These are phyloP conservation scores for Argynnis bischoffii DNA, from an alignment of 2,888 invertebrate species.

Conservation along the genomic window DNA sequence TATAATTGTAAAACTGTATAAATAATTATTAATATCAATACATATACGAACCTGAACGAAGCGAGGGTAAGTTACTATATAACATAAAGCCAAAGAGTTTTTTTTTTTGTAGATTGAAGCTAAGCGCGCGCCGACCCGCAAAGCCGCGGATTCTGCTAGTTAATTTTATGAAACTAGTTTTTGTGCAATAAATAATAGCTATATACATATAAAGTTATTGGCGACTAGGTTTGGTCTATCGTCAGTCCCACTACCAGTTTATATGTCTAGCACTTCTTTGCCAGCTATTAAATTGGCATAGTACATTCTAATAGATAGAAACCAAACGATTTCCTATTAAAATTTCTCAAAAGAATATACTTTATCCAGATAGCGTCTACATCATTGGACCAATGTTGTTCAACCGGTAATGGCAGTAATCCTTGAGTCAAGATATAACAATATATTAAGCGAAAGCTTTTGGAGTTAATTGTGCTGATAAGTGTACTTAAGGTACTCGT, in stretches of 20 bases:
- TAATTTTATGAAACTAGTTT: too few species aligned
- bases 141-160: too few species aligned
- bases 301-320: slow-evolving; percentile 57
- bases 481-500: slow-evolving; percentile 39
- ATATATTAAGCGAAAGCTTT: slow-evolving; percentile 61
- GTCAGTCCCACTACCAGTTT: slow-evolving; percentile 49
- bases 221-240: slow-evolving; percentile 46
- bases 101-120: too few species aligned
- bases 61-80: too few species aligned
- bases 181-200: too few species aligned
- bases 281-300: slow-evolving; percentile 50
- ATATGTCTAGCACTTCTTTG: slow-evolving; percentile 54
- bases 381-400: slow-evolving; percentile 49
- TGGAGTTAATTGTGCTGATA: slow-evolving; percentile 68
- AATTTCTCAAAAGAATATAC: slow-evolving; percentile 59
- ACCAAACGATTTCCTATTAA: slow-evolving; percentile 57
- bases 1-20: too few species aligned
- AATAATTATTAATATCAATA: too few species aligned
- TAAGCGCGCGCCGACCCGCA: too few species aligned
- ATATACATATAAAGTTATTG: slow-evolving; percentile 38
- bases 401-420: slow-evolving; percentile 48
- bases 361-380: slow-evolving; percentile 55
- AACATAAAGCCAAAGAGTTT: too few species aligned
- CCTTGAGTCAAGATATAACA: slow-evolving; percentile 50
- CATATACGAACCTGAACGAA: too few species aligned